Conservation (phyloP, 1,140 invertebrate genomes). For the Drosophila bifasciata region DNA sequence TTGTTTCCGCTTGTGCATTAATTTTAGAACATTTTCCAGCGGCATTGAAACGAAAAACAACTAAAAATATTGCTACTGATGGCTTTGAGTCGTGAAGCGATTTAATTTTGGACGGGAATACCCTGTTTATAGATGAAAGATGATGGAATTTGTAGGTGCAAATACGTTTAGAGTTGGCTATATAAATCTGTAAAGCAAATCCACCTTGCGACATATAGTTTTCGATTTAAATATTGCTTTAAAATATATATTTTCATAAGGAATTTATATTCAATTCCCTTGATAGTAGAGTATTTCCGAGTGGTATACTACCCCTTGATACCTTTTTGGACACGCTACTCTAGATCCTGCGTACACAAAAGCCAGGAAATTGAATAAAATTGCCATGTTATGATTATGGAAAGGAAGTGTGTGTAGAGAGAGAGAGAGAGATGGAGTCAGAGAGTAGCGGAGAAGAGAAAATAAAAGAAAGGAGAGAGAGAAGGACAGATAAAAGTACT, state of each 20-base stretch:
- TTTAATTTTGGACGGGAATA: no score
- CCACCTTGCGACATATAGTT: no score
- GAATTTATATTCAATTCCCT: no score
- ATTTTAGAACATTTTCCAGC: constrained; percentile 16
- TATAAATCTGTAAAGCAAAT: no score
- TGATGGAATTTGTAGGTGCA: no score
- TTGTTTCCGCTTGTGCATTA: neutral
- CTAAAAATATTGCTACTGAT: no score
- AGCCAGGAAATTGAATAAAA: constrained; percentile 68
- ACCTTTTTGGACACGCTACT: neutral
- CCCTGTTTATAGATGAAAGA: no score
- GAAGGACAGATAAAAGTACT: no score
- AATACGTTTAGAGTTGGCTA: no score
- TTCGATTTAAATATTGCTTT: no score
- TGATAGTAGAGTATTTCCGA: neutral
- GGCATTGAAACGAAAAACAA: neutral
- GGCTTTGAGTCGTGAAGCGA: constrained; percentile 6
- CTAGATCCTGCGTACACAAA: constrained; percentile 45
- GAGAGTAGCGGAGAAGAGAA: neutral
- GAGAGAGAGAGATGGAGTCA: neutral
- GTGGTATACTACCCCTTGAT: constrained; percentile 12
- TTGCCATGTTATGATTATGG: constrained; percentile 67
- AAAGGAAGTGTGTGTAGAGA: constrained; percentile 48
- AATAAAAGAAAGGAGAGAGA: neutral
- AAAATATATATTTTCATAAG: no score